These are phyloP conservation scores for Phenganax marumi DNA, from an alignment of 92 coral and sea anemone species.

Conservation along the genomic window DNA sequence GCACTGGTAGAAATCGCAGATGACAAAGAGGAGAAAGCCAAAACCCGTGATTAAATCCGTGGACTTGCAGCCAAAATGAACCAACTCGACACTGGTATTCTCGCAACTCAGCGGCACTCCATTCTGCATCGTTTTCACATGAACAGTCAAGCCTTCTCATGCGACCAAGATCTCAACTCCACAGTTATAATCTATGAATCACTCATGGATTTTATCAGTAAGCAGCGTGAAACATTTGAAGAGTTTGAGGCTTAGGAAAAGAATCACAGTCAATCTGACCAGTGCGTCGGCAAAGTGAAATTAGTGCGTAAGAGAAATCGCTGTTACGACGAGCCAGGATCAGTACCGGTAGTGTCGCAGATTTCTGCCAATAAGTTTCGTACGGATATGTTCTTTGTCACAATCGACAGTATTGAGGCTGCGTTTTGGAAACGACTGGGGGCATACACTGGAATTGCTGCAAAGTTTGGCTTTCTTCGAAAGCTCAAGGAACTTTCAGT, in stretches of 20 bases:
- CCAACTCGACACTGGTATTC: not conserved
- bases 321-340: not conserved
- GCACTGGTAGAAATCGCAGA: too few species aligned
- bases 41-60: not conserved
- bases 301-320: conserved; percentile 6
- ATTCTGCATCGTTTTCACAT: not conserved
- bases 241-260: not conserved
- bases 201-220: too few species aligned
- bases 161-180: conserved; percentile 9
- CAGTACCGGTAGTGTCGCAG: not conserved
- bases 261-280: not conserved
- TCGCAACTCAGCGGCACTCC: not conserved
- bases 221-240: not conserved
- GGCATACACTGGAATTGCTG: not conserved
- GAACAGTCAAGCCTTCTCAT: not conserved
- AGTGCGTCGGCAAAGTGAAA: not conserved
- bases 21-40: too few species aligned
- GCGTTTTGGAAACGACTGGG: conserved; percentile 1
- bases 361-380: not conserved
- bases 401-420: not conserved
- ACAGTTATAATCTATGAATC: not conserved
- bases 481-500: not conserved
- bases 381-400: not conserved
- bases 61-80: not conserved
- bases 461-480: too few species aligned